These are phyloP conservation scores for Protobothrops mucrosquamatus DNA, from an alignment of 2,113 vertebrate genomes.

Conservation along the genomic window DNA sequence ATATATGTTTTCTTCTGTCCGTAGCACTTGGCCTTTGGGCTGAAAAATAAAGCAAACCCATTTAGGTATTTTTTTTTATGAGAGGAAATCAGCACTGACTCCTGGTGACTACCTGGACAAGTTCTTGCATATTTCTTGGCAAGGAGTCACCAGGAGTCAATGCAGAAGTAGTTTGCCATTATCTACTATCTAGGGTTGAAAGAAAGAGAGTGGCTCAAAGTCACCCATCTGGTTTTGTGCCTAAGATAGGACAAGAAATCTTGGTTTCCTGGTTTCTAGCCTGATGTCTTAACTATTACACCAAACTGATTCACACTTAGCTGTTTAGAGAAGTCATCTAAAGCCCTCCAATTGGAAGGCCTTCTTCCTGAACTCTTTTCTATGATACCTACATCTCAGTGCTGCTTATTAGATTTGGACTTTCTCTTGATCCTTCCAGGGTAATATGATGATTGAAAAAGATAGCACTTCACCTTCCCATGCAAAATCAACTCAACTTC, in stretches of 20 bases:
- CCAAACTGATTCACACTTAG: neutral
- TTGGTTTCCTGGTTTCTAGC: neutral
- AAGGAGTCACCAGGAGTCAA: too few species aligned
- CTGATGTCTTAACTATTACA: neutral
- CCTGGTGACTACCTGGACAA: too few species aligned
- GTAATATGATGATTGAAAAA: neutral
- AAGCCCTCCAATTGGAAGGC: neutral
- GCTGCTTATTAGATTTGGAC: neutral
- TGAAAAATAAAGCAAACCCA: too few species aligned
- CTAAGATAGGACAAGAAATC: neutral
- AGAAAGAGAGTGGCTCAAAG: neutral
- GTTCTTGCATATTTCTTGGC: too few species aligned
- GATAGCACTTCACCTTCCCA: neutral
- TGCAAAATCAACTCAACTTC: neutral
- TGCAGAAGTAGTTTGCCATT: neutral
- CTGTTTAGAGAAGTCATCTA: neutral
- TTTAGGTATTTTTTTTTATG: too few species aligned
- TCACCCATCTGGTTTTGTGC: neutral
- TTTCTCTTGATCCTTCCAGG: neutral
- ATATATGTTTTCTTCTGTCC: too few species aligned
- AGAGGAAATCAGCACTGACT: too few species aligned
- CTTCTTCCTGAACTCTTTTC: neutral
- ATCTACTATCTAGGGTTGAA: neutral
- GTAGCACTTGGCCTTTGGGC: too few species aligned
- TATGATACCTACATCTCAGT: neutral